Evolutionary conservation across 2,888 invertebrate species (phyloP).

Genomic region (Tanytarsus gracilentus): DNA sequence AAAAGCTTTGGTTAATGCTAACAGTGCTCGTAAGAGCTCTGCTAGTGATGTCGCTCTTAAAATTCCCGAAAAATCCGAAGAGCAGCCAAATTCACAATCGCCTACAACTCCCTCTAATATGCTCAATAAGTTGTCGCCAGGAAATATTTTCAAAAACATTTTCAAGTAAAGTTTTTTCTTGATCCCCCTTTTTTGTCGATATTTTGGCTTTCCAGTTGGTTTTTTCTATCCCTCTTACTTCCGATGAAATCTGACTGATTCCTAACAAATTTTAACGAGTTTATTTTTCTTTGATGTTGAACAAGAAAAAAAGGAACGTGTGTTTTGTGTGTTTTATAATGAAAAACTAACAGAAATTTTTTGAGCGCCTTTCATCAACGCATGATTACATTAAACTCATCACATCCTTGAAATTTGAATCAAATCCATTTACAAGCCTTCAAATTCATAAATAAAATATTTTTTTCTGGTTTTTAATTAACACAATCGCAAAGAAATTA

Average conservation of each 20-base stretch:
- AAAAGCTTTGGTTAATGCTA: slow-evolving; percentile 36
- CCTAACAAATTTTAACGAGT: no score
- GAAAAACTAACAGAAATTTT: no score
- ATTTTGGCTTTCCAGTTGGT: not conserved
- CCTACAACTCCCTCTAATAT: slow-evolving; percentile 47
- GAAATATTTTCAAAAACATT: slow-evolving; percentile 91
- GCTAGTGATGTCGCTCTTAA: slow-evolving; percentile 37
- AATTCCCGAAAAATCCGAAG: slow-evolving; percentile 36
- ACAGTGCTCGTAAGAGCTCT: slow-evolving; percentile 32
- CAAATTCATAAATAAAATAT: no score
- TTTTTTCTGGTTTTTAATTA: slow-evolving; percentile 9
- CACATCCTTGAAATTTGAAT: no score
- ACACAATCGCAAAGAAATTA: not conserved
- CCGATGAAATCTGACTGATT: no score
- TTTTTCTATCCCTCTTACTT: not conserved
- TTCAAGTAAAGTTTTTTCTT: slow-evolving; percentile 67
- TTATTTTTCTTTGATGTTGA: no score
- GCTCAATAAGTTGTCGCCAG: slow-evolving; percentile 69
- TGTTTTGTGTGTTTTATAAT: no score
- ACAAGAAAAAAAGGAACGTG: no score
- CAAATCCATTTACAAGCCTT: no score
- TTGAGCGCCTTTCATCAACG: no score
- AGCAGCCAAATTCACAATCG: slow-evolving; percentile 36
- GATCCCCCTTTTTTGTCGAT: slow-evolving; percentile 34
- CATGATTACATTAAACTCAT: no score